phyloP scores from a whole-genome alignment of 1,140 invertebrate genomes.

The Stegodyphus dumicola region DNA sequence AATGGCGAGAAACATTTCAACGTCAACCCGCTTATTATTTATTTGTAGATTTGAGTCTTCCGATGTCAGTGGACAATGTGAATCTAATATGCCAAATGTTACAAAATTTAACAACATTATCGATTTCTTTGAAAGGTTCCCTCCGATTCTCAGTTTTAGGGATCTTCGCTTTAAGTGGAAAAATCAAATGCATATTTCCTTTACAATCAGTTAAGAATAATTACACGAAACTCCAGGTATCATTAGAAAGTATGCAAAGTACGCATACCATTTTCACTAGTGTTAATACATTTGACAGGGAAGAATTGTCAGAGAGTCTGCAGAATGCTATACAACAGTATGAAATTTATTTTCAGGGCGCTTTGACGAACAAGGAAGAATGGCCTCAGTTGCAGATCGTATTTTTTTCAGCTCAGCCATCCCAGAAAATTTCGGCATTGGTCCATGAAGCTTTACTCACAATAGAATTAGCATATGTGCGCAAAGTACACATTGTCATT shows the following conservation, averaged over 20 bases:
- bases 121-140: constrained; percentile 24
- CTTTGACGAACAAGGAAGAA: constrained; percentile 30
- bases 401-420: constrained; percentile 20
- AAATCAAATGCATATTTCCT: constrained; percentile 41
- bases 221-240: constrained; percentile 33
- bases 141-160: constrained; percentile 22
- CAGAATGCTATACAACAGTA: constrained; percentile 36
- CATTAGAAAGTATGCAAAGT: constrained; percentile 40
- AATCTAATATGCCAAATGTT: constrained; percentile 46
- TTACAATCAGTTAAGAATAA: constrained; percentile 35
- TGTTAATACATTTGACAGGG: constrained; percentile 1
- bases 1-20: constrained; percentile 46
- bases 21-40: constrained; percentile 40
- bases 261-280: constrained; percentile 1
- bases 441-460: background rate
- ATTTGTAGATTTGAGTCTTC: constrained; percentile 37
- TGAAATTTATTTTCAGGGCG: constrained; percentile 42
- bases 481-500: constrained; percentile 15
- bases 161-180: constrained; percentile 28
- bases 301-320: constrained; percentile 7
- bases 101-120: constrained; percentile 21
- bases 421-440: constrained; percentile 10
- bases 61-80: constrained; percentile 28
- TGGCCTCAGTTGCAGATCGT: constrained; percentile 49
- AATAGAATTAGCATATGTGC: constrained; percentile 21